Evolutionary conservation across 2,888 invertebrate genomes (phyloP).

Genomic region (Melikaiella ostensackeni): DNA sequence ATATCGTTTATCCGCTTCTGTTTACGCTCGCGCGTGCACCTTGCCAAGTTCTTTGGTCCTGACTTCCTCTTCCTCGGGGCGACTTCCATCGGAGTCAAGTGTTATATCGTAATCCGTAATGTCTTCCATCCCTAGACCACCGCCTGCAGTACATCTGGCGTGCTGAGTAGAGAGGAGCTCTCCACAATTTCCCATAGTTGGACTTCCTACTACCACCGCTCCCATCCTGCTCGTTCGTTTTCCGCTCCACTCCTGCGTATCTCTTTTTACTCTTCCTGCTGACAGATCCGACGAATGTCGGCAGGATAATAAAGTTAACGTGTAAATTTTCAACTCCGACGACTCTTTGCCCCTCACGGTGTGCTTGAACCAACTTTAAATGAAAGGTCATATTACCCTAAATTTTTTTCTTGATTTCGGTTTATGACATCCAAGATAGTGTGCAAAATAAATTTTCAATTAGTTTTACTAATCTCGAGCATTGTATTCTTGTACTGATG

Average conservation of each 20-base stretch:
- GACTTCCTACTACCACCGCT: conserved; percentile 16
- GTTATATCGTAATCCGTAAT: conserved; percentile 36
- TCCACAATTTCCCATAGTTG: conserved; percentile 46
- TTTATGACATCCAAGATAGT: too few relatives aligned
- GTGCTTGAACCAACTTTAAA: too few relatives aligned
- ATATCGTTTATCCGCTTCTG: conserved; percentile 30
- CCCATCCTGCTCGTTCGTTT: conserved; percentile 32
- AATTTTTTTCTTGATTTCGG: too few relatives aligned
- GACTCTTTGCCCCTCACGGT: too few relatives aligned
- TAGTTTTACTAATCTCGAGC: too few relatives aligned
- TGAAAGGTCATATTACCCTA: too few relatives aligned
- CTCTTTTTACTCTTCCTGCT: conserved; percentile 35
- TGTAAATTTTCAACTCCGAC: conserved; percentile 36
- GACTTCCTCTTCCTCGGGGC: conserved; percentile 27
- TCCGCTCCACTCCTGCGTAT: conserved; percentile 36
- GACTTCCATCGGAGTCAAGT: conserved; percentile 30
- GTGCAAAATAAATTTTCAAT: too few relatives aligned
- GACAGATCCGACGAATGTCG: conserved; percentile 38
- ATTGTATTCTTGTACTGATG: too few relatives aligned
- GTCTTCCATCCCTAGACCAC: conserved; percentile 42
- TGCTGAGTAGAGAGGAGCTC: conserved; percentile 41
- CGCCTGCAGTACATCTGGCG: conserved; percentile 69
- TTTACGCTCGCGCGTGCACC: conserved; percentile 23
- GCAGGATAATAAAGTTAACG: conserved; percentile 39
- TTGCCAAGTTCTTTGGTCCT: conserved; percentile 36